phyloP scores from a whole-genome alignment of 2,888 invertebrate species.

The Hypena proboscidalis region DNA sequence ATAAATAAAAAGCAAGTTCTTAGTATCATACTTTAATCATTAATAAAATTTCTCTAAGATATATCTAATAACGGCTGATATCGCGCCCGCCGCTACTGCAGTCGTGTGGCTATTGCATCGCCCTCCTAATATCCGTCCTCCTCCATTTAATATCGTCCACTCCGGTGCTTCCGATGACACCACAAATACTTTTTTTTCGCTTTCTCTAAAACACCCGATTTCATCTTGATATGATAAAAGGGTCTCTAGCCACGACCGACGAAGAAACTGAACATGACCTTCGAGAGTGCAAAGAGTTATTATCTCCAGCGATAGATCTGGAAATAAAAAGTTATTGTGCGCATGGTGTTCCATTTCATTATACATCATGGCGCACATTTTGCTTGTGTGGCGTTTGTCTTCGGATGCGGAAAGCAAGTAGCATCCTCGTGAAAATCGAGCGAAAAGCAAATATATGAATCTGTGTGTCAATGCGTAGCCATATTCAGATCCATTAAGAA shows the following conservation, averaged over 20 bases:
- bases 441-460: constrained; percentile 4
- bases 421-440: constrained; percentile 15
- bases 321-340: constrained; percentile 32
- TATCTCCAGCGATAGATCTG: constrained; percentile 60
- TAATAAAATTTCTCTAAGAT: constrained; percentile 11
- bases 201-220: constrained; percentile 52
- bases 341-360: constrained; percentile 54
- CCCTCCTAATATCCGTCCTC: constrained; percentile 10
- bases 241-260: constrained; percentile 48
- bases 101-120: constrained; percentile 13
- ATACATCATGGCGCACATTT: constrained; percentile 45
- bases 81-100: constrained; percentile 9
- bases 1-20: too few species aligned
- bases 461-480: constrained; percentile 62
- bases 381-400: constrained; percentile 42
- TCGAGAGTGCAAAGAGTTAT: constrained; percentile 53
- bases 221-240: constrained; percentile 47
- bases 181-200: neutral
- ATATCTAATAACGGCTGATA: constrained; percentile 12
- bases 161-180: neutral
- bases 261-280: constrained; percentile 55
- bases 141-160: neutral
- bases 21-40: too few species aligned
- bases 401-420: constrained; percentile 1
- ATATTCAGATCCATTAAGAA: constrained; percentile 36